Conservation (phyloP, 2,797 vertebrate species). For the Tokudaia muenninki region DNA sequence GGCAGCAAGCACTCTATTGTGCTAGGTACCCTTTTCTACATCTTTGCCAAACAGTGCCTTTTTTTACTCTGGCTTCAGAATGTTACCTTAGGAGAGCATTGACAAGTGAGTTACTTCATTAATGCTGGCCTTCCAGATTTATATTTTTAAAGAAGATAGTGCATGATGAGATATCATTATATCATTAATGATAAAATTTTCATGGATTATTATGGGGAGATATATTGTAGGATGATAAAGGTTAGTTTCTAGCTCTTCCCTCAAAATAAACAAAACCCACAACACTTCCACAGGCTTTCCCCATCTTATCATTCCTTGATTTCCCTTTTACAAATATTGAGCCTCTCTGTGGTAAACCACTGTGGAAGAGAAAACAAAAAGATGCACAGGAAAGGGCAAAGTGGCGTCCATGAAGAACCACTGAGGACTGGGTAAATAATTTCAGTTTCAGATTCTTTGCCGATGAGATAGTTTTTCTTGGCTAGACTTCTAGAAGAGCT, state of each 20-base stretch:
- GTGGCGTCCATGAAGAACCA: not conserved
- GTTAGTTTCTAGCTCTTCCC: not conserved
- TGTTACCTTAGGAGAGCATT: not conserved
- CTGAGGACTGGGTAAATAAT: not conserved
- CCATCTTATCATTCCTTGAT: not conserved
- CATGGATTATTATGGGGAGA: not conserved
- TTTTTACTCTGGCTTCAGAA: slow-evolving; percentile 19
- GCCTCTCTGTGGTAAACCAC: not conserved
- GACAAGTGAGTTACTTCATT: slow-evolving; percentile 1
- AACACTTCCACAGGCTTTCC: not conserved
- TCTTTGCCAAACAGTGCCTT: not conserved
- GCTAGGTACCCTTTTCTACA: not conserved
- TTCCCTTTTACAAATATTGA: slow-evolving; percentile 2
- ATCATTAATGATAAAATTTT: not conserved
- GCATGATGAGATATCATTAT: not conserved
- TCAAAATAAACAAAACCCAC: not conserved
- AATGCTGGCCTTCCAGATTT: not conserved
- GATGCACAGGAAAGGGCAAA: not conserved
- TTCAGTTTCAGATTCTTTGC: not conserved
- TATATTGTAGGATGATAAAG: not conserved
- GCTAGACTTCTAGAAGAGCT: not conserved
- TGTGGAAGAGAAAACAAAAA: not conserved
- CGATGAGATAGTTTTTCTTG: not conserved
- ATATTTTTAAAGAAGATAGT: slow-evolving; percentile 1
- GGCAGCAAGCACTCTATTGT: not conserved